Evolutionary conservation across 2,797 vertebrate genomes (phyloP).

Genomic region (Naso thynnoides): DNA sequence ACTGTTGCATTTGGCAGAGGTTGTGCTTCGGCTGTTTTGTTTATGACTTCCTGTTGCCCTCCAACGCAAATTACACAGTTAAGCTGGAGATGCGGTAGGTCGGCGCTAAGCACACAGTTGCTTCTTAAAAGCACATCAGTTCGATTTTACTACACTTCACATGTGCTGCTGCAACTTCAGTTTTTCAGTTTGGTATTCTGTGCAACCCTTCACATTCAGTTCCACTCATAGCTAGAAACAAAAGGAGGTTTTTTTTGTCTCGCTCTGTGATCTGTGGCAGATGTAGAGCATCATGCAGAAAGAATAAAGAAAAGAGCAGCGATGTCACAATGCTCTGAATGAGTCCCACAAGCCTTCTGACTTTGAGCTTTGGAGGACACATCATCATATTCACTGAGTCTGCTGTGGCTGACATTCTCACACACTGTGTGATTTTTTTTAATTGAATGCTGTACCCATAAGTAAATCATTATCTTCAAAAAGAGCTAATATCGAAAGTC

Average conservation of each 20-base stretch:
- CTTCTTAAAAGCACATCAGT: slow-evolving; percentile 40
- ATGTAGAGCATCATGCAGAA: slow-evolving; percentile 49
- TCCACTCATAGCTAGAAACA: slow-evolving; percentile 38
- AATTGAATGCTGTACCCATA: slow-evolving; percentile 52
- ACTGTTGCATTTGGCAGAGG: slow-evolving; percentile 52
- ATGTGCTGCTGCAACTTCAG: slow-evolving; percentile 22
- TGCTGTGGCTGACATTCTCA: slow-evolving; percentile 34
- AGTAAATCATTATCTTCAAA: slow-evolving; percentile 56
- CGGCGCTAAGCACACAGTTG: not conserved
- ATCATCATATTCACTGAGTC: slow-evolving; percentile 46
- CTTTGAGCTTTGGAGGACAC: slow-evolving; percentile 34
- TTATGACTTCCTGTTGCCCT: slow-evolving; percentile 72
- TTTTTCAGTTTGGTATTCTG: slow-evolving; percentile 5
- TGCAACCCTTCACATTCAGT: slow-evolving; percentile 33
- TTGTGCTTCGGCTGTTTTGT: slow-evolving; percentile 54
- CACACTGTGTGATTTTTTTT: slow-evolving; percentile 31
- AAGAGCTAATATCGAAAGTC: slow-evolving; percentile 39
- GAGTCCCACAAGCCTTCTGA: slow-evolving; percentile 35
- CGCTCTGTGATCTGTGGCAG: slow-evolving; percentile 54
- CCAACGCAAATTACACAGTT: slow-evolving; percentile 51
- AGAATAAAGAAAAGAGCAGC: slow-evolving; percentile 28
- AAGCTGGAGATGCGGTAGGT: slow-evolving; percentile 29
- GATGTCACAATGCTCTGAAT: slow-evolving; percentile 26
- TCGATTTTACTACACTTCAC: not conserved
- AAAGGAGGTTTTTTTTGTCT: slow-evolving; percentile 12